phyloP scores from a whole-genome alignment of 2,797 vertebrate species.

The Chaetodon trifasciatus region DNA sequence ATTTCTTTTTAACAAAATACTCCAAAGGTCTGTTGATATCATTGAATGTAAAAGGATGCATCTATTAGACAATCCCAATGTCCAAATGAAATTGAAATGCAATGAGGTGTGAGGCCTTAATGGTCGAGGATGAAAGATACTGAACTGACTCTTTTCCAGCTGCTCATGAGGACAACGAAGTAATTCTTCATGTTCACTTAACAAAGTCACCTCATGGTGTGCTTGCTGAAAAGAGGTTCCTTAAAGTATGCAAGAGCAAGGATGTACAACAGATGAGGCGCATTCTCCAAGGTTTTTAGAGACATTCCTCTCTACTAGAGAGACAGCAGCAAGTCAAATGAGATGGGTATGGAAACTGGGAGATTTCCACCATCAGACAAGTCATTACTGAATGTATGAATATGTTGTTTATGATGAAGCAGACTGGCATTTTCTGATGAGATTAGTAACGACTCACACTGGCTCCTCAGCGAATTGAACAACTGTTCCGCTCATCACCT shows the following conservation, averaged over 20 bases:
- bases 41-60: constrained; percentile 66
- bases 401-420: neutral
- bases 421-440: constrained; percentile 16
- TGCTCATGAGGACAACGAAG: constrained; percentile 20
- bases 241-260: constrained; percentile 13
- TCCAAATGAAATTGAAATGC: constrained; percentile 78
- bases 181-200: constrained; percentile 15
- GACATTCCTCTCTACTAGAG: constrained; percentile 58
- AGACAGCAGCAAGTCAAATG: constrained; percentile 58
- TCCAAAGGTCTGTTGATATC: constrained; percentile 60
- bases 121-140: constrained; percentile 39
- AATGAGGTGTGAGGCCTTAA: constrained; percentile 81
- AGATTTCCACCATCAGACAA: neutral
- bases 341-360: constrained; percentile 41
- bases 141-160: constrained; percentile 26
- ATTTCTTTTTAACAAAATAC: constrained; percentile 77
- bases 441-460: neutral
- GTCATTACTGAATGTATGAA: neutral
- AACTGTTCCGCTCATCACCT: constrained; percentile 55
- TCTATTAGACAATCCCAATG: constrained; percentile 49
- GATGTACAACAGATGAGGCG: neutral
- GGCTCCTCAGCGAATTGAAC: constrained; percentile 3
- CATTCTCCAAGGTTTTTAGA: neutral
- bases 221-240: constrained; percentile 8
- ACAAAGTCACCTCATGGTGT: neutral